phyloP scores from a whole-genome alignment of 1,140 invertebrate species.

The Saxidomus purpurata region DNA sequence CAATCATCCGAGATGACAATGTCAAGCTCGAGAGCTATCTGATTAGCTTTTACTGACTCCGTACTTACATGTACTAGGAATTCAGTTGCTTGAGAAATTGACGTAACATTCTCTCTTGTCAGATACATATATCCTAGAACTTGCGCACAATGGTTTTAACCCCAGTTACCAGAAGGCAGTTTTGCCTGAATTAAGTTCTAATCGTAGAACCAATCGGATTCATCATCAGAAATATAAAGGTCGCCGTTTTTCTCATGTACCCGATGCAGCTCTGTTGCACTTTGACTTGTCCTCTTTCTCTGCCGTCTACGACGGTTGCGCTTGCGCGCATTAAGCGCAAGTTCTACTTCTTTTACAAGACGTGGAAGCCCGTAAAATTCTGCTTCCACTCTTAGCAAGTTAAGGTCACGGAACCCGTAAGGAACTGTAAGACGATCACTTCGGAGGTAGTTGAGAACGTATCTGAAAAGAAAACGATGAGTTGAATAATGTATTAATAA shows the following conservation, averaged over 20 bases:
- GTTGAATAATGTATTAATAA: no score
- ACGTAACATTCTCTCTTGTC: no score
- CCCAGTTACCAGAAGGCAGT: no score
- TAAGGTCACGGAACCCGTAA: conserved; percentile 72
- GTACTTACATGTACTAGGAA: no score
- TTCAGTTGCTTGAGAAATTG: no score
- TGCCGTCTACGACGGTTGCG: conserved; percentile 43
- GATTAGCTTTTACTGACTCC: no score
- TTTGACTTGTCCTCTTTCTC: conserved; percentile 53
- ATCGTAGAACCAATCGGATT: conserved; percentile 64
- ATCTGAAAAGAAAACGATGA: conserved; percentile 63
- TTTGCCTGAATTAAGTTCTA: neutral
- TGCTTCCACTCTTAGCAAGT: conserved; percentile 75
- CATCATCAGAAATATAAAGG: conserved; percentile 62
- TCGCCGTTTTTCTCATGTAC: conserved; percentile 61
- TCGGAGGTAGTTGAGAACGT: conserved; percentile 81
- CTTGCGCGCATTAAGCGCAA: conserved; percentile 58
- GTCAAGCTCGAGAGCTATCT: no score
- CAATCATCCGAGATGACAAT: no score
- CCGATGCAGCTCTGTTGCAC: conserved; percentile 42
- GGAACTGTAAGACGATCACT: conserved; percentile 75
- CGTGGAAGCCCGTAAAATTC: conserved; percentile 73
- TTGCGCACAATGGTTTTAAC: no score
- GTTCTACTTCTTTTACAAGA: conserved; percentile 71
- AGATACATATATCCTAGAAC: no score